Percentiles rank a stretch among this genome's conserved stretches.
Conservation (phyloP, 92 coral and sea anemone species). For the Desmophyllum pertusum region DNA sequence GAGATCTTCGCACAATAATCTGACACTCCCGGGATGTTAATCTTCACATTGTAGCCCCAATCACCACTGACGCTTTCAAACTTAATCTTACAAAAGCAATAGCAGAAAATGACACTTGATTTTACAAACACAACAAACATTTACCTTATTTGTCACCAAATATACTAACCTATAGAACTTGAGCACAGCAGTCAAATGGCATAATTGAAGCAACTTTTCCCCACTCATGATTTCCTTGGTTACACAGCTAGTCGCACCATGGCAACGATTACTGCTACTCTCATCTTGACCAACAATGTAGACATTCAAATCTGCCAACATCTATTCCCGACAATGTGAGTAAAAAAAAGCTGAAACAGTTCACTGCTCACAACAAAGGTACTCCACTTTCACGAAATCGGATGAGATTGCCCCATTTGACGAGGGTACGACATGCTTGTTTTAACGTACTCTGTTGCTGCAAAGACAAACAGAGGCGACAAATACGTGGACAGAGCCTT, state of each 20-base stretch:
- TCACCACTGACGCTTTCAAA: constrained; percentile 40
- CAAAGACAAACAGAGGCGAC: background rate
- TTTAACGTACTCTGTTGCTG: constrained; percentile 4
- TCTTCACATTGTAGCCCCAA: background rate
- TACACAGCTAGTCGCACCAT: constrained; percentile 70
- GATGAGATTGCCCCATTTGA: constrained; percentile 46
- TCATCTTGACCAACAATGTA: constrained; percentile 26
- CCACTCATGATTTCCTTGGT: constrained; percentile 59
- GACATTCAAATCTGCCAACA: constrained; percentile 57
- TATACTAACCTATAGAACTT: constrained; percentile 59
- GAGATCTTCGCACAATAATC: background rate
- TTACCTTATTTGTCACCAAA: background rate
- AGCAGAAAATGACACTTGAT: background rate
- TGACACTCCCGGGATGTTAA: constrained; percentile 24
- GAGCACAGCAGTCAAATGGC: constrained; percentile 20
- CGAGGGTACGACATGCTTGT: constrained; percentile 33
- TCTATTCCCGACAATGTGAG: constrained; percentile 59
- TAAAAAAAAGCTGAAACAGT: constrained; percentile 51
- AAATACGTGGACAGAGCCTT: no score
- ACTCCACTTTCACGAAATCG: constrained; percentile 35
- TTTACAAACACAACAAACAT: background rate
- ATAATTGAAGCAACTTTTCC: constrained; percentile 32
- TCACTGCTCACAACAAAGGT: constrained; percentile 49
- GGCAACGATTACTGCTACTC: constrained; percentile 24
- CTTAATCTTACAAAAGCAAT: background rate